These are phyloP conservation scores for Orientallactaga bullata DNA, from an alignment of 2,113 vertebrate genomes.

Conservation along the genomic window DNA sequence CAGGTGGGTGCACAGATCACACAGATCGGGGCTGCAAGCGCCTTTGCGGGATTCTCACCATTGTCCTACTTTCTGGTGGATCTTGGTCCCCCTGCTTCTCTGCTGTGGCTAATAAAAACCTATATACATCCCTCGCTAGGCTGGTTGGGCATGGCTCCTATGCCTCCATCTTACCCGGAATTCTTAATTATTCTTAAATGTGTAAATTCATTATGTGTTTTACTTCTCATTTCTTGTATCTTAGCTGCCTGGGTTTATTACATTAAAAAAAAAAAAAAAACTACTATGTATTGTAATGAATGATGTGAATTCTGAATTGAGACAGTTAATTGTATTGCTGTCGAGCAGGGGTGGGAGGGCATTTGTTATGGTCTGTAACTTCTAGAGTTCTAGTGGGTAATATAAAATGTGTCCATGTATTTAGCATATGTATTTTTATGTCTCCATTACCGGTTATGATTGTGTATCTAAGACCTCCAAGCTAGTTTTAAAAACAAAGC, in stretches of 20 bases:
- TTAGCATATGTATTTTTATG: slow-evolving; percentile 83
- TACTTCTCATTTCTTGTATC: slow-evolving; percentile 90
- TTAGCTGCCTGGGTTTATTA: slow-evolving; percentile 91
- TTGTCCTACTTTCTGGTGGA: too few species aligned
- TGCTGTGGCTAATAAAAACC: too few species aligned
- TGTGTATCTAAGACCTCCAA: slow-evolving; percentile 91
- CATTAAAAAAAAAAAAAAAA: slow-evolving; percentile 87
- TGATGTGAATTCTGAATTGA: slow-evolving; percentile 89
- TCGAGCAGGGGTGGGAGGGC: slow-evolving; percentile 80
- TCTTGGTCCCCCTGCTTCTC: too few species aligned
- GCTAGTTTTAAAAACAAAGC: slow-evolving; percentile 86
- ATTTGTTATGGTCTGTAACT: slow-evolving; percentile 90
- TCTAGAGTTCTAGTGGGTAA: slow-evolving; percentile 89
- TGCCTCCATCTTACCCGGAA: too few species aligned
- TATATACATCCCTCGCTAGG: too few species aligned
- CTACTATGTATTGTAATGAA: slow-evolving; percentile 91
- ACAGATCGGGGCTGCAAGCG: too few species aligned
- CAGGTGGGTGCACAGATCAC: too few species aligned
- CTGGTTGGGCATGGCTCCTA: too few species aligned
- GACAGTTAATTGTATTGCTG: slow-evolving; percentile 86
- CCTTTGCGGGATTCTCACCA: too few species aligned
- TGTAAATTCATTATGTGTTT: slow-evolving; percentile 93
- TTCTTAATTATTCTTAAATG: slow-evolving; percentile 93
- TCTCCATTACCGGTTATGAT: slow-evolving; percentile 85
- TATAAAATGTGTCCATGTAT: slow-evolving; percentile 86